Evolutionary conservation across 2,797 vertebrate species (phyloP), one percentile per base, ranked within the genome.

Genomic region (Morus bassanus): DNA sequence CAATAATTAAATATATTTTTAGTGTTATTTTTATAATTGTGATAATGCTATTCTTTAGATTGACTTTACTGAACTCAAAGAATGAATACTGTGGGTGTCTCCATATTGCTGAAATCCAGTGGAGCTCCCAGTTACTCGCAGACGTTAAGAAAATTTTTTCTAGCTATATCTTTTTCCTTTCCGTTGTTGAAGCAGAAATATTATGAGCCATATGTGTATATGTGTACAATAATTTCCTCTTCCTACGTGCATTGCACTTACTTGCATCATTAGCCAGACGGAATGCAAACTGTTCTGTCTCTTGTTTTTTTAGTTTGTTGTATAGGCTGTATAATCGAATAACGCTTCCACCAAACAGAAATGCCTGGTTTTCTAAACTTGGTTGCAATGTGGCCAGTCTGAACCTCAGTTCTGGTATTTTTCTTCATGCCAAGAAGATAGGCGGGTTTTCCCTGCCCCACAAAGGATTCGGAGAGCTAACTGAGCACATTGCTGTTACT

Each of bases 161-260:
- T 61, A 69, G 61, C 69, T 67, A 0, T 53, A 13, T 85, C 68
- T 88, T 90, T 67, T 78, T 85, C 72, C 53, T 89, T 91, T 88
- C 37, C 82, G 86, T 86, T 95, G 94, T 91, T 92, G 92, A 89
- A 92, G 76, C 72, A 91, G 94, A 92, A 92, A 75, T 86, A 72
- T 84, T 94, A 54, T 2, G 3, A 81, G 69, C 82, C 91, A 64
- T 94, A 87, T 91, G 93, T 86, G 85, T 88, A 51, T 78, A 13
- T 91, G 80, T 94, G 86, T 95, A 88, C 75, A 83, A 60, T 87
- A 83, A 92, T 96, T 96, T 94, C 94, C 91, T 92, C 91, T 92
- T 92, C 93, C 91, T 93, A 88, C 86, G 9, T 89, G 53, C 79
- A 11, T 13, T 56, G 86, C 84, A 72, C 84, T 92, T 73, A 19